phyloP scores from a whole-genome alignment of 2,113 vertebrate genomes.

The Myrmecophaga tridactyla region DNA sequence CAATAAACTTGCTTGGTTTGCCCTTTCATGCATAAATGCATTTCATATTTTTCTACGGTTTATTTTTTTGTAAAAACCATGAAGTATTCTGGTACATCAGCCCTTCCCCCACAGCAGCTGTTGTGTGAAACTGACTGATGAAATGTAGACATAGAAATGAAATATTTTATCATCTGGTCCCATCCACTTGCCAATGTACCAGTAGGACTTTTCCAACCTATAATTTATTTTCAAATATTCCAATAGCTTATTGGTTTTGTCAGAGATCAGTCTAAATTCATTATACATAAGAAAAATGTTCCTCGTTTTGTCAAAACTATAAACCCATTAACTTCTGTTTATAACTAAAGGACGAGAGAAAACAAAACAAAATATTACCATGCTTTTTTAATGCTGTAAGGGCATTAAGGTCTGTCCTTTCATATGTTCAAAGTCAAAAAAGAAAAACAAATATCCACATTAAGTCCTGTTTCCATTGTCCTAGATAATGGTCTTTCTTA shows the following conservation, averaged over 20 bases:
- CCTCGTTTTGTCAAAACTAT: slow-evolving; percentile 23
- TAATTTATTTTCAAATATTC: slow-evolving; percentile 33
- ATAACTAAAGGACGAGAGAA: neutral
- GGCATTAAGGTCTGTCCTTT: neutral
- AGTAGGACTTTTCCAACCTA: slow-evolving; percentile 51
- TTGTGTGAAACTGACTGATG: slow-evolving; percentile 75
- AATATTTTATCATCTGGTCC: slow-evolving; percentile 64
- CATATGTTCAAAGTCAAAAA: neutral
- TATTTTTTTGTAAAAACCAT: slow-evolving; percentile 64
- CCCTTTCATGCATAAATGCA: neutral
- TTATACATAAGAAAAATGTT: neutral
- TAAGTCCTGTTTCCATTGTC: neutral
- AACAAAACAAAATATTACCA: neutral
- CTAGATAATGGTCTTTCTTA: neutral
- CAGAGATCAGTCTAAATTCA: neutral
- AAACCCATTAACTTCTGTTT: slow-evolving; percentile 31
- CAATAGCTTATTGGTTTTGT: slow-evolving; percentile 53
- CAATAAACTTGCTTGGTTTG: neutral
- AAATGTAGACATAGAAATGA: slow-evolving; percentile 53
- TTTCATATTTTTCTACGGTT: slow-evolving; percentile 5
- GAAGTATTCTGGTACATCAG: slow-evolving; percentile 39
- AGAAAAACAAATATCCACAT: slow-evolving; percentile 24
- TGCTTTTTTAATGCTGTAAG: neutral
- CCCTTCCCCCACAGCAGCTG: slow-evolving; percentile 81
- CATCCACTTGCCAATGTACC: slow-evolving; percentile 47